Evolutionary conservation across 2,888 invertebrate species (phyloP), one percentile per base, ranked within the genome.

Genomic region (Drosophila flavopinicola): DNA sequence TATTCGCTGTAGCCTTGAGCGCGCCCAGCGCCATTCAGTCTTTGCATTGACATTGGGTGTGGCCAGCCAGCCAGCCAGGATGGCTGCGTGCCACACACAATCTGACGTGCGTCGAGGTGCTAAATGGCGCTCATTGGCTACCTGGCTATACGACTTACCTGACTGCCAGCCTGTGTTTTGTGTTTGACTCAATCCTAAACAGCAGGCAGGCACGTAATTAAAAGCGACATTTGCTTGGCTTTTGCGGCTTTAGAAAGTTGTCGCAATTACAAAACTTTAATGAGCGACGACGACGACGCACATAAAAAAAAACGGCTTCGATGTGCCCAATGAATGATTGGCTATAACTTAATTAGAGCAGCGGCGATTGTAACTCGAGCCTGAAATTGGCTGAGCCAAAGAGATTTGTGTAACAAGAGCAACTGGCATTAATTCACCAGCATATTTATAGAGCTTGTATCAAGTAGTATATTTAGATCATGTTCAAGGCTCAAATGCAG

Each of bases 191-290:
- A 74, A 67, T 83, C 64, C 67, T n/a, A n/a, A n/a, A n/a, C n/a
- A 3, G 44, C 48, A 27, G 44, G 37, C 66, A 65, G 64, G 60
- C 66, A 71, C 75, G 80, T 83, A 80, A 83, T 86, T 86, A 83
- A 83, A 83, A 75, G 78, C 70, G 67, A 77, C 86, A 80, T 86
- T 86, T 67, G 66, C 58, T 66, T 65, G 68, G 72, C 73, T 83
- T 70, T 79, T 66, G 77, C 52, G 82, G 78, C 75, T 65, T 79
- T 78, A 67, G 65, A 78, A 82, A 78, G 78, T 78, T 75, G 68
- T 61, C 67, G 69, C 78, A 80, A 86, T 84, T 83, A 80, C 71
- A 73, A 65, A 86, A 84, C 73, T 75, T 84, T 80, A 83, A 83
- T 83, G 82, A 78, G 57, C 35, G 42, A 30, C 42, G 17, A 45